phyloP scores from a whole-genome alignment of 2,797 vertebrate species.

The Tragopan temminckii region DNA sequence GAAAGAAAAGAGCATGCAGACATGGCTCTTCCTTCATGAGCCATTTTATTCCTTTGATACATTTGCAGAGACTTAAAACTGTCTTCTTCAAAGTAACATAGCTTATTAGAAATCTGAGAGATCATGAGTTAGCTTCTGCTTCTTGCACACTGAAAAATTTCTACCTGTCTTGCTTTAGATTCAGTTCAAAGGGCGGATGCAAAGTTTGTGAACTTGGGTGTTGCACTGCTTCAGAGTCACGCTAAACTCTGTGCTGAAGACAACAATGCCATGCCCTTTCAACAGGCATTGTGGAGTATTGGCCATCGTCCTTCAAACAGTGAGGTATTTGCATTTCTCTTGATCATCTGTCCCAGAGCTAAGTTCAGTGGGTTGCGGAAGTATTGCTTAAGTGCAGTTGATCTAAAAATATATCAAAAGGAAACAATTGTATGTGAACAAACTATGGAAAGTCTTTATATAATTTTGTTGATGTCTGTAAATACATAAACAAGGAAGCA shows the following conservation, averaged over 20 bases:
- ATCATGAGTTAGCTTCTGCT: background rate
- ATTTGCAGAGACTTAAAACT: background rate
- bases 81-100: background rate
- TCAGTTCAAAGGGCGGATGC: background rate
- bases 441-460: slow-evolving; percentile 31
- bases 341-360: background rate
- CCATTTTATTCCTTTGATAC: background rate
- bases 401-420: slow-evolving; percentile 67
- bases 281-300: background rate
- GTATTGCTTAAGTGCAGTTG: slow-evolving; percentile 31
- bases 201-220: background rate
- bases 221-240: background rate
- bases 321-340: slow-evolving; percentile 8
- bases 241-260: background rate
- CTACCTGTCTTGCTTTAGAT: background rate
- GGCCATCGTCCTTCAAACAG: background rate
- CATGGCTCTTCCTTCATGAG: background rate
- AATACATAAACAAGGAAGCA: slow-evolving; percentile 74
- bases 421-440: slow-evolving; percentile 42
- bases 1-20: background rate
- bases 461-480: slow-evolving; percentile 45
- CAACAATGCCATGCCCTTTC: background rate
- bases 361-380: slow-evolving; percentile 41
- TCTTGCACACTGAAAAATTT: background rate
- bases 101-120: background rate